Base-by-base conservation (phyloP, 2,797 vertebrate genomes). In the Valencia hispanica region DNA sequence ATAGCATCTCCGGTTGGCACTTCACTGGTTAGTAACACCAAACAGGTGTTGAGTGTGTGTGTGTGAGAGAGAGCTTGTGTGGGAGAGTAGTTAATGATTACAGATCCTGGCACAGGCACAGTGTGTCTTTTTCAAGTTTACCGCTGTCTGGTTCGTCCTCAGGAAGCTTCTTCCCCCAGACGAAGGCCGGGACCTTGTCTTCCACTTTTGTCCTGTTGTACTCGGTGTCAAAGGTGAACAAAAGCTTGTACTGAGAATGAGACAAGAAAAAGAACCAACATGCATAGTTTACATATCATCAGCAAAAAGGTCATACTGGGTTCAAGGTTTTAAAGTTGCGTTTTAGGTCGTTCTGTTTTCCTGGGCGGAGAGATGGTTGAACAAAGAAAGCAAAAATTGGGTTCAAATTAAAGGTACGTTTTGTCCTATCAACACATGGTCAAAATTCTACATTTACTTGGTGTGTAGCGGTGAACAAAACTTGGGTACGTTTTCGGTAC, bases 111-210 rank as follows among this genome's bases (percentile, higher is more conserved):
- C 11, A 12, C 43, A 20, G 47, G 18, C 47, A 48, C 47, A 1
- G 57, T 18, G 59, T 30, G 72, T 68, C n/a, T 71, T 57, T 63
- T 36, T 51, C 17, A 20, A 0, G 1, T 5, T 1, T 89, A 91
- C 89, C 88, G 27, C 0, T 5, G 15, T 68, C 61, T 77, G 94
- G 95, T n/a, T 0, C 84, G 81, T 90, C 95, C 11, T 87, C 45
- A 61, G 97, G 97, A 69, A 99, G 96, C 53, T 22, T 93, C 0
- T 39, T 53, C 73, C 91, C 94, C 98, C 98, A 99, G 79, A 94
- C 82, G 84, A 98, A 97, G 4, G 74, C 70, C 0, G 97, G 97
- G 1, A 41, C 51, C 0, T 0, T 0, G 1, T 90, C 87, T 0
- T 9, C 0, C 1, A 77, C 0, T 0, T 0, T 1, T 0, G 95